phyloP scores from a whole-genome alignment of 2,113 vertebrate species.

The Himantopus leucocephalus region DNA sequence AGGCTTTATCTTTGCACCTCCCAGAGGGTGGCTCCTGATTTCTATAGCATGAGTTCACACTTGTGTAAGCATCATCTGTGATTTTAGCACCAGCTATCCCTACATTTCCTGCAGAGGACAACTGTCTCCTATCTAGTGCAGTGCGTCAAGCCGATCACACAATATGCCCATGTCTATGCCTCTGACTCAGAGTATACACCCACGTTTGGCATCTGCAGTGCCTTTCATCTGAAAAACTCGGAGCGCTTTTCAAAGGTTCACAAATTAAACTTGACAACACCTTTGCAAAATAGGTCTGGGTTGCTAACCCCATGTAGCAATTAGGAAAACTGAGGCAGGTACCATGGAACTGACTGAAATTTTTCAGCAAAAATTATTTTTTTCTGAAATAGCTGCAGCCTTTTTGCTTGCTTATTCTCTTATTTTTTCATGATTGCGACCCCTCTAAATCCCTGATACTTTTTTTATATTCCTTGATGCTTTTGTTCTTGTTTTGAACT shows the following conservation, averaged over 20 bases:
- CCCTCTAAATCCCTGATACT: not conserved
- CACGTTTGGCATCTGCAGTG: conserved; percentile 36
- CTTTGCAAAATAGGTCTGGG: conserved; percentile 61
- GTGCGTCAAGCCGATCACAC: not conserved
- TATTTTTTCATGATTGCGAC: not conserved
- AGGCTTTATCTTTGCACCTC: not conserved
- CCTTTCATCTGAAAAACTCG: conserved; percentile 45
- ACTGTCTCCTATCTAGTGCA: not conserved
- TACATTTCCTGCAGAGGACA: not conserved
- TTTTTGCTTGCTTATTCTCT: not conserved
- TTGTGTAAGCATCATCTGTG: not conserved
- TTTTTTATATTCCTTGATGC: not conserved
- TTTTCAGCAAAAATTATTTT: not conserved
- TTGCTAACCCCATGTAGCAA: conserved; percentile 27
- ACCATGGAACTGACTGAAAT: not conserved
- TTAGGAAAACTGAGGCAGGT: conserved; percentile 26
- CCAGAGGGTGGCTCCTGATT: not conserved
- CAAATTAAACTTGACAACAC: conserved; percentile 56
- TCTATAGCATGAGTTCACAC: conserved; percentile 1
- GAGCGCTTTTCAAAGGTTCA: conserved; percentile 30
- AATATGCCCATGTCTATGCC: not conserved
- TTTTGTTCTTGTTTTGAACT: not conserved
- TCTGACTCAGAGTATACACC: conserved; percentile 62
- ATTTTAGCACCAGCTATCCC: not conserved
- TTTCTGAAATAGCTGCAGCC: not conserved